Evolutionary conservation across 1,140 invertebrate species (phyloP), one percentile per base, ranked within the genome.

Genomic region (Drosophila subobscura): DNA sequence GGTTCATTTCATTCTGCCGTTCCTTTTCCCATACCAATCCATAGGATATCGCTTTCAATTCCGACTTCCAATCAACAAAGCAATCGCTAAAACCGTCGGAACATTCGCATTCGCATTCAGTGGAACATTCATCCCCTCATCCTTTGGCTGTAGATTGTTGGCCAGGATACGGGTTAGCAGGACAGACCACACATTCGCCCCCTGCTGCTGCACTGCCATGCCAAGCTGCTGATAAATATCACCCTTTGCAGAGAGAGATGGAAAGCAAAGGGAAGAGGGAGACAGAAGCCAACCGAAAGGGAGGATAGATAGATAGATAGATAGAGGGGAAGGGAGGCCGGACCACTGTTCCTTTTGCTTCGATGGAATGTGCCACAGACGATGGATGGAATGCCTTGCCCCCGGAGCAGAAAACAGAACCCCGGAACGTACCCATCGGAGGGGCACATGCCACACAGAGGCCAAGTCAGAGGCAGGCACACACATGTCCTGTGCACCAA

Each of bases 201-300:
- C 29, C 29, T 33, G 29, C 29, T 33, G 27, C 27, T 29, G 29
- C 29, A 3, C 33, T 10, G 33, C 33, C 53, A 55, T 10, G 33
- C 33, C 53, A 55, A 37, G 50, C 50, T 40, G 53, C 53, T 55
- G 53, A 55, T 55, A 55, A 55, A 55, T 55, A 55, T 55, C 53
- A 45, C 53, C 53, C 53, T 44, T 10, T 12, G 8, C 7, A n/a
- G 29, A 10, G 4, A 10, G 8, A 33, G 29, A 29, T 8, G 8
- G 29, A 3, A 3, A 33, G 29, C 29, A 4, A 37, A 27, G 25
- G 25, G 25, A 0, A 27, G 25, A 27, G 25, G 25, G 25, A 27
- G 25, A 27, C 25, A 27, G 25, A 27, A 27, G 25, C 5, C 5
- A 27, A 27, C 25, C 5, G 25, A 27, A 27, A 27, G 25, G 25